Percentiles rank a stretch among this genome's conserved stretches.
Conservation (phyloP, 2,797 vertebrate species). For the Botia almorhae region DNA sequence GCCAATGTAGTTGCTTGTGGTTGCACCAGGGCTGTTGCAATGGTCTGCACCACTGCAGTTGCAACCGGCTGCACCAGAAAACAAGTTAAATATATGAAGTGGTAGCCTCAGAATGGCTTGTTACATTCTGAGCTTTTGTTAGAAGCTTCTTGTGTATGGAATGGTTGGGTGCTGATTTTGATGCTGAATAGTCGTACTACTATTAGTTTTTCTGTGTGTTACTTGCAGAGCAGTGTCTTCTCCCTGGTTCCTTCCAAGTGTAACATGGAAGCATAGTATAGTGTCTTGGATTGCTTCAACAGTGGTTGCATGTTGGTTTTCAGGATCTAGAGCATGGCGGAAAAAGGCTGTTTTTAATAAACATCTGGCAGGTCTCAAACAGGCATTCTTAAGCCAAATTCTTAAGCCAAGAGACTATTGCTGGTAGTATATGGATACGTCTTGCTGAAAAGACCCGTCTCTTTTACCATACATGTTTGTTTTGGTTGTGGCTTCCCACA, state of each 20-base stretch:
- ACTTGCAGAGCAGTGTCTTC: no score
- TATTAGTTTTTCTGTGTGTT: not conserved
- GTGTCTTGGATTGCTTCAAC: not conserved
- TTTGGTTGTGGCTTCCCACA: not conserved
- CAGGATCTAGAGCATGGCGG: not conserved
- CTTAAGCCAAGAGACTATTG: constrained; percentile 6
- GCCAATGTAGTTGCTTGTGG: no score
- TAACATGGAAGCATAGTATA: not conserved
- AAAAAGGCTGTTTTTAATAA: not conserved
- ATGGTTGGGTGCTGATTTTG: not conserved
- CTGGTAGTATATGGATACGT: not conserved
- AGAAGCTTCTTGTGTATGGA: no score
- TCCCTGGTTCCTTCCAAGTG: not conserved
- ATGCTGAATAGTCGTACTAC: not conserved
- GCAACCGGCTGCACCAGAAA: not conserved
- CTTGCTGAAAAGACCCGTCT: not conserved
- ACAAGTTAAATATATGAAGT: constrained; percentile 5
- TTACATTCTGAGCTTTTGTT: not conserved
- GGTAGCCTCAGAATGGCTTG: not conserved
- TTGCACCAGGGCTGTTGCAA: no score
- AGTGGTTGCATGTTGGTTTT: constrained; percentile 11
- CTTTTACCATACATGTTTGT: not conserved
- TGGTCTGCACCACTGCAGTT: not conserved
- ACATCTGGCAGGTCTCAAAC: not conserved
- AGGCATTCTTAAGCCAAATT: constrained; percentile 19